These are phyloP conservation scores for Ganaspis brasiliensis DNA, from an alignment of 2,888 invertebrate genomes.

Conservation along the genomic window DNA sequence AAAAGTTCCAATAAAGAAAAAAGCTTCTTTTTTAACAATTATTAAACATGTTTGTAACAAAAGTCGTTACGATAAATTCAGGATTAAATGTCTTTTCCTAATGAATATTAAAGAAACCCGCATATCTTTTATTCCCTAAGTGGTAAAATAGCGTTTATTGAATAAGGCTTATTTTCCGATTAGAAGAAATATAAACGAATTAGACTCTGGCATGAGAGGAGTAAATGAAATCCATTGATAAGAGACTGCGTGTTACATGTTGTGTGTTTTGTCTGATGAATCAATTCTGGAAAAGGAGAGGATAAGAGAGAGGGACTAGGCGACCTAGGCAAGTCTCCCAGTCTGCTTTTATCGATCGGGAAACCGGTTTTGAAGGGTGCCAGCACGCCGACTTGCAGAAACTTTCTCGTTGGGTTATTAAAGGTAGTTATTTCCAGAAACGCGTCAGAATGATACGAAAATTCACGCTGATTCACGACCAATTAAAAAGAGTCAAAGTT, in stretches of 20 bases:
- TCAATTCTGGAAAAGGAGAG: conserved; percentile 20
- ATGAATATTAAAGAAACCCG: too few species aligned
- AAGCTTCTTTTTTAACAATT: too few species aligned
- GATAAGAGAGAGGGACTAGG: conserved; percentile 1
- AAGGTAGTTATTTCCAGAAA: conserved; percentile 34
- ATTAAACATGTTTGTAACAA: too few species aligned
- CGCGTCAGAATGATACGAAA: conserved; percentile 7
- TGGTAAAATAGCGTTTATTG: too few species aligned
- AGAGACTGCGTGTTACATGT: background rate
- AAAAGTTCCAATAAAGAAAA: too few species aligned
- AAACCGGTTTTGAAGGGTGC: conserved; percentile 40
- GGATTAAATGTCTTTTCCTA: too few species aligned
- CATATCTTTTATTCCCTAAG: too few species aligned
- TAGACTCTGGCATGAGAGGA: background rate
- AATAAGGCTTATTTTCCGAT: background rate
- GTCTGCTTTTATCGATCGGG: conserved; percentile 31
- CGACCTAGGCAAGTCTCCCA: conserved; percentile 16
- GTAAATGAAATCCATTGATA: conserved; percentile 2
- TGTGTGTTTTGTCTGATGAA: conserved; percentile 2
- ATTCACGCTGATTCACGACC: background rate
- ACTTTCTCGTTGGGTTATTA: conserved; percentile 35
- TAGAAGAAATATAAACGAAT: background rate
- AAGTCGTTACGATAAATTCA: too few species aligned
- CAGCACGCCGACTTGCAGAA: conserved; percentile 1
- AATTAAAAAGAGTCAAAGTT: conserved; percentile 28